phyloP scores from a whole-genome alignment of 2,113 vertebrate genomes.

The Corydoras maculifer region DNA sequence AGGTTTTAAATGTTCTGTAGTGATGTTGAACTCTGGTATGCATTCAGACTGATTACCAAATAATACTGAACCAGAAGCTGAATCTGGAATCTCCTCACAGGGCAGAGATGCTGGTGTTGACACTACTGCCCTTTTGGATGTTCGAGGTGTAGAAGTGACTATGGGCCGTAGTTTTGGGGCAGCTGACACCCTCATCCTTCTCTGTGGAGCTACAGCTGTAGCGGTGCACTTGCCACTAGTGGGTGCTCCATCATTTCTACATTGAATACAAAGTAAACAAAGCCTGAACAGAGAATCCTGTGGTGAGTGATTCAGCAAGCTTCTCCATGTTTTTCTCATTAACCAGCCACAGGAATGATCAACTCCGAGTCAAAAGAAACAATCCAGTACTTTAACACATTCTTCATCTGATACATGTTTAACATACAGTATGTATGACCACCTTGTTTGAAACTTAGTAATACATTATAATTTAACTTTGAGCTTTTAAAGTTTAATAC shows the following conservation, averaged over 20 bases:
- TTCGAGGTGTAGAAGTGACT: slow-evolving; percentile 48
- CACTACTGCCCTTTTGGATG: slow-evolving; percentile 36
- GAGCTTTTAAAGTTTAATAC: no score
- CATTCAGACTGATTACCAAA: slow-evolving; percentile 3
- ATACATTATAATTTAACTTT: no score
- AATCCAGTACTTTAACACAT: no score
- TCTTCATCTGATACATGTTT: no score
- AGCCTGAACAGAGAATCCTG: background rate
- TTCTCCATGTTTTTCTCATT: background rate
- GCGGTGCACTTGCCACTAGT: slow-evolving; percentile 47
- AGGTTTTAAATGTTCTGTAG: background rate
- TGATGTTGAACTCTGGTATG: slow-evolving; percentile 1
- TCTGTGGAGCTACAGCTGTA: slow-evolving; percentile 53
- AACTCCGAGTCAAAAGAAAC: background rate
- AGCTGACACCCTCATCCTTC: slow-evolving; percentile 68
- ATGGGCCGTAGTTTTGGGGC: slow-evolving; percentile 62
- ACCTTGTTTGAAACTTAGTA: no score
- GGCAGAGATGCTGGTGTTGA: slow-evolving; percentile 3
- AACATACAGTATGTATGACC: no score
- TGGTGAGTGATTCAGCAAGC: background rate
- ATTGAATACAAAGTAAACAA: slow-evolving; percentile 42
- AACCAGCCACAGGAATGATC: background rate
- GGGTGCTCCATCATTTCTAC: slow-evolving; percentile 50
- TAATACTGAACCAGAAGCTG: slow-evolving; percentile 3
- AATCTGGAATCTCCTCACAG: slow-evolving; percentile 26